phyloP scores from a whole-genome alignment of 2,113 vertebrate genomes.

The Microcebus griseorufus region DNA sequence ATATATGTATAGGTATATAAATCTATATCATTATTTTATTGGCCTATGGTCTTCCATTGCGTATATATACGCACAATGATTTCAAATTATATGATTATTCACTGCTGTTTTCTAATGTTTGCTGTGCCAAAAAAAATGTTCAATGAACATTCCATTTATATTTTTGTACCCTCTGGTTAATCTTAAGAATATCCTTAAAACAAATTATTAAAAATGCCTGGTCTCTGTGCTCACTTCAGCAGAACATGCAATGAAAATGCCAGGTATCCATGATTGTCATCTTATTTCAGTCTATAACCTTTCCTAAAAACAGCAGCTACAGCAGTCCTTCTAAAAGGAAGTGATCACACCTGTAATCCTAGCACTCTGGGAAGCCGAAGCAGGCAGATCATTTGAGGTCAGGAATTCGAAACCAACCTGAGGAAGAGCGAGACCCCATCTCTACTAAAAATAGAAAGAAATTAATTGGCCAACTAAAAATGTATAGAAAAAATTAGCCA shows the following conservation, averaged over 20 bases:
- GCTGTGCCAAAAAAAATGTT: neutral
- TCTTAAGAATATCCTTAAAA: neutral
- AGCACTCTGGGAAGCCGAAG: too few relatives aligned
- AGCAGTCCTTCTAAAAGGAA: neutral
- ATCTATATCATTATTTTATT: neutral
- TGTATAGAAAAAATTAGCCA: too few relatives aligned
- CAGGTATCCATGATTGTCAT: neutral
- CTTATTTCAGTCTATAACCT: neutral
- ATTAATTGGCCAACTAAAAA: too few relatives aligned
- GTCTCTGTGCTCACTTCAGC: neutral
- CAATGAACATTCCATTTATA: neutral
- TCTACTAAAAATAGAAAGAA: too few relatives aligned
- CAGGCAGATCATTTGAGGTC: too few relatives aligned
- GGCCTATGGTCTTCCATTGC: neutral
- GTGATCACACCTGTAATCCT: too few relatives aligned
- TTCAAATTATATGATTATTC: neutral
- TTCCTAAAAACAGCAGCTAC: slow-evolving; percentile 9
- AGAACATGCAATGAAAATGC: too few relatives aligned
- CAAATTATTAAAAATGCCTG: neutral
- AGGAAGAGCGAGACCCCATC: too few relatives aligned
- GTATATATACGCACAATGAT: neutral
- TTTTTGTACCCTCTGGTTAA: slow-evolving; percentile 7
- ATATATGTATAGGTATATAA: neutral
- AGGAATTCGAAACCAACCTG: too few relatives aligned
- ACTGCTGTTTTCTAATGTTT: neutral